phyloP scores from a whole-genome alignment of 2,888 invertebrate genomes.

The Sericinus montela region DNA sequence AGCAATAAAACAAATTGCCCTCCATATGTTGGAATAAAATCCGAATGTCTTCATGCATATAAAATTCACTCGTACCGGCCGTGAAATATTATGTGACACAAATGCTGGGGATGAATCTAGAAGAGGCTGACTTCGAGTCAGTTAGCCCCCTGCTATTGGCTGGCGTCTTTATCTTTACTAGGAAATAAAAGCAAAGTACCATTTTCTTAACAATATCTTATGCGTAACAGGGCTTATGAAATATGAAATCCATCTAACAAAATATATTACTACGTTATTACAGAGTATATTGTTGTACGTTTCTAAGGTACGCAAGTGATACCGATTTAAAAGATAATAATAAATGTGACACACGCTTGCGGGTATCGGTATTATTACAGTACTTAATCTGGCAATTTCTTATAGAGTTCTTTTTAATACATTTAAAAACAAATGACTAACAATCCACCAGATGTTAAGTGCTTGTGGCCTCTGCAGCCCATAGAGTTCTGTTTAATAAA shows the following conservation, averaged over 20 bases:
- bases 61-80: slow-evolving; percentile 53
- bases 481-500: too few relatives aligned
- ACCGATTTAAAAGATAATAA: slow-evolving; percentile 12
- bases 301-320: slow-evolving; percentile 48
- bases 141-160: slow-evolving; percentile 52
- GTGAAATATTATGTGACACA: slow-evolving; percentile 64
- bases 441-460: too few relatives aligned
- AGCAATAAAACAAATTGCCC: slow-evolving; percentile 32
- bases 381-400: too few relatives aligned
- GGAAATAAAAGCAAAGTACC: slow-evolving; percentile 65
- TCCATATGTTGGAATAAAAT: slow-evolving; percentile 56
- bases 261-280: slow-evolving; percentile 75
- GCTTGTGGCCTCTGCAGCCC: too few relatives aligned
- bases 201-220: slow-evolving; percentile 64
- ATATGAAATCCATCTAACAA: slow-evolving; percentile 74
- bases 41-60: slow-evolving; percentile 62
- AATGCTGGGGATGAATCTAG: slow-evolving; percentile 61
- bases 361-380: too few relatives aligned
- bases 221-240: slow-evolving; percentile 72
- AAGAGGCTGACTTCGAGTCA: slow-evolving; percentile 47
- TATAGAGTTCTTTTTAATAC: too few relatives aligned
- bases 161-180: slow-evolving; percentile 66
- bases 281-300: slow-evolving; percentile 67
- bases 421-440: too few relatives aligned
- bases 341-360: neutral